Percentiles rank a stretch among this genome's conserved stretches.
These are phyloP conservation scores for Falco concolor DNA, from an alignment of 2,797 vertebrate genomes.

Conservation along the genomic window DNA sequence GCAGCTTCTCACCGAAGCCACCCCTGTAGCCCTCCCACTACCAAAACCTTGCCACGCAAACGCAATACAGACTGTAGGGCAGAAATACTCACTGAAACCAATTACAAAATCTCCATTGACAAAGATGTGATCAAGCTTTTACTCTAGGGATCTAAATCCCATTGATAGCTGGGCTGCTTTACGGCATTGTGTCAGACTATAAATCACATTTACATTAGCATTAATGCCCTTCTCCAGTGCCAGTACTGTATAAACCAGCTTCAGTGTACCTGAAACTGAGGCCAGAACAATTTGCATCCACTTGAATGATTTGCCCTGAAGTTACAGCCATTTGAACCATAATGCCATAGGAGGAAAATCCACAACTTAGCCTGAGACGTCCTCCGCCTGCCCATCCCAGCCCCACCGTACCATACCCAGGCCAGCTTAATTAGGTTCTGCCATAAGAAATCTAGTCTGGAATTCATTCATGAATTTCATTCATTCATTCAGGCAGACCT, in stretches of 20 bases:
- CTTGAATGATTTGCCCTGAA: neutral
- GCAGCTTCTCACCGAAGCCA: too few relatives aligned
- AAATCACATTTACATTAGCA: neutral
- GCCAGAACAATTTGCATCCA: neutral
- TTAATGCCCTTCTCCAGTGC: neutral
- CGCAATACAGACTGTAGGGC: neutral
- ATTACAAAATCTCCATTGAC: neutral
- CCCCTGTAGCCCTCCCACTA: too few relatives aligned
- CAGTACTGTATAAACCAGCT: neutral
- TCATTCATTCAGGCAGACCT: neutral
- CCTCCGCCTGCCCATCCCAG: neutral
- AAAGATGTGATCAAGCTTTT: neutral
- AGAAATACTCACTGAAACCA: neutral
- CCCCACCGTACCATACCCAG: neutral
- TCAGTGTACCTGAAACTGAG: neutral
- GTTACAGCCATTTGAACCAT: neutral
- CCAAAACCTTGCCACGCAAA: too few relatives aligned
- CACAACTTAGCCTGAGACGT: neutral
- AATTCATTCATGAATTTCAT: neutral
- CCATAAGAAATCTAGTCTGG: neutral
- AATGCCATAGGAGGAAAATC: neutral
- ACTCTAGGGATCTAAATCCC: neutral
- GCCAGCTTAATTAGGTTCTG: neutral
- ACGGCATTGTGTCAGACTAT: neutral
- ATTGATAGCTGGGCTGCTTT: neutral